Conservation (phyloP, 2,797 vertebrate species). For the Phrynocephalus forsythii region DNA sequence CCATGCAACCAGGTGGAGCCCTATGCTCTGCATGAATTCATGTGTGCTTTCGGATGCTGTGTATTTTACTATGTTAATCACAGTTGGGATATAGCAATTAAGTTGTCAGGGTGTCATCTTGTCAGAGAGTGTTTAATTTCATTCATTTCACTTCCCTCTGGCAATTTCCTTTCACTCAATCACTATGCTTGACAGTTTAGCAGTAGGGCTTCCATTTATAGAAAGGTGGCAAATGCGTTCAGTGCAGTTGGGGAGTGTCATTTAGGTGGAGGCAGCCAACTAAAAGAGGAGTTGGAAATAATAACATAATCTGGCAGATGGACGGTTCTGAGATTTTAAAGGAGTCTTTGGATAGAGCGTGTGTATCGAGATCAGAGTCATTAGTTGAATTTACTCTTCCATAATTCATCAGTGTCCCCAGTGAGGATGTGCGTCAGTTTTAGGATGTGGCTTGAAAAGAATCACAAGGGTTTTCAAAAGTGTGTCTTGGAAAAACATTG, state of each 20-base stretch:
- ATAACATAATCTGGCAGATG: constrained; percentile 9
- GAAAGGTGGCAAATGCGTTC: constrained; percentile 29
- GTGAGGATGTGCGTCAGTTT: neutral
- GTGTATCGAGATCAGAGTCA: neutral
- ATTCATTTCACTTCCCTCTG: constrained; percentile 32
- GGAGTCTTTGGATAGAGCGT: neutral
- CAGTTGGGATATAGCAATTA: constrained; percentile 35
- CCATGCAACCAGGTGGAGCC: constrained; percentile 15
- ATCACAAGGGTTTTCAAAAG: neutral
- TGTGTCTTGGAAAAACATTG: neutral
- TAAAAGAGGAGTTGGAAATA: constrained; percentile 2
- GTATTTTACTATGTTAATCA: constrained; percentile 40
- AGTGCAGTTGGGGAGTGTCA: constrained; percentile 1
- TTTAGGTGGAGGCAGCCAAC: constrained; percentile 4
- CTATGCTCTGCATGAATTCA: neutral
- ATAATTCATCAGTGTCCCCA: constrained; percentile 7
- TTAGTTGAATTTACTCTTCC: neutral
- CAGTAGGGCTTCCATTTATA: constrained; percentile 28
- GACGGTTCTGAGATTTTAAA: constrained; percentile 9
- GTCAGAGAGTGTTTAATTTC: constrained; percentile 35
- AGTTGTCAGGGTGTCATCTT: constrained; percentile 39
- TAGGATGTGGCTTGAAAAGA: neutral
- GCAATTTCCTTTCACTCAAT: constrained; percentile 23
- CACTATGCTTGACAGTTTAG: constrained; percentile 31
- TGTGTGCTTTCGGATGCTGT: constrained; percentile 19